Evolutionary conservation across 2,113 vertebrate species (phyloP).

Genomic region (Cettia cetti): DNA sequence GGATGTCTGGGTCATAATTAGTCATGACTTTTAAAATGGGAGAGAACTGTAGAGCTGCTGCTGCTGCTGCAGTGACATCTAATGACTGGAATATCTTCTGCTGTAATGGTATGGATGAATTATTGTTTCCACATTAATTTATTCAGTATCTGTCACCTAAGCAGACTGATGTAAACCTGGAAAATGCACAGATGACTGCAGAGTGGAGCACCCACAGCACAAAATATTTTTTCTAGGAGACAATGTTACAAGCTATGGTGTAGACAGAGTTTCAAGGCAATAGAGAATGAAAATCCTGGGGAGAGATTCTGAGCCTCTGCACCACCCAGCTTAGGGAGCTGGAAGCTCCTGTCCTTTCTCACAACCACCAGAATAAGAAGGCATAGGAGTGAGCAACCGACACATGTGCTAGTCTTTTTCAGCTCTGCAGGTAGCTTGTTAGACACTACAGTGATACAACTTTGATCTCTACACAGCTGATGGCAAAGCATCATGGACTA

Average conservation of each 20-base stretch:
- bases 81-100: neutral
- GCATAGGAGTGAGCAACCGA: neutral
- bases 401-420: neutral
- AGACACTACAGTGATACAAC: neutral
- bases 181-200: neutral
- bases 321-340: neutral
- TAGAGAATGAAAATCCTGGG: neutral
- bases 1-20: neutral
- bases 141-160: neutral
- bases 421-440: neutral
- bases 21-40: neutral
- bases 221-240: neutral
- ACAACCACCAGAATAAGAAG: neutral
- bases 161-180: neutral
- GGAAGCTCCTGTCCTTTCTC: neutral
- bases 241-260: neutral
- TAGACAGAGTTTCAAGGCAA: neutral
- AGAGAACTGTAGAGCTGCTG: neutral
- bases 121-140: neutral
- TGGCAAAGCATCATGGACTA: neutral
- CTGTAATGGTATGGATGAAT: neutral
- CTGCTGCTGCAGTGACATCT: neutral
- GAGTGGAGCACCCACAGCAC: neutral
- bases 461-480: neutral
- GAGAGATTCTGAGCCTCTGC: neutral